Evolutionary conservation across 2,888 invertebrate species (phyloP).

Genomic region (Rutpela maculata): DNA sequence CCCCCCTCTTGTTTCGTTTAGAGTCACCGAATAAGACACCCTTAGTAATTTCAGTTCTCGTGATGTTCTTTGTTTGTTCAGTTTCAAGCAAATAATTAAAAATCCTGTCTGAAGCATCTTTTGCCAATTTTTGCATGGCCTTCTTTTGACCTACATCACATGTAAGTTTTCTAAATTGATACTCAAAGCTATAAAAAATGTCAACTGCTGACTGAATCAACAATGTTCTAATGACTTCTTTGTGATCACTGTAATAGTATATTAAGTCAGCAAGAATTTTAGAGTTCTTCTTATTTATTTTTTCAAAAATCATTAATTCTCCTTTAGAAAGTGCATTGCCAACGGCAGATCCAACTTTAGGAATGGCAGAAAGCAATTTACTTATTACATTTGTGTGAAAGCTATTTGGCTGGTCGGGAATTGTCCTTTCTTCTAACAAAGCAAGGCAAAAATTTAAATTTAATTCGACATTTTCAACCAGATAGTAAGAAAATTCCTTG

Average conservation of each 20-base stretch:
- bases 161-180: constrained; percentile 42
- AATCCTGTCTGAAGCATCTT: constrained; percentile 44
- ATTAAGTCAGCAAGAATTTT: constrained; percentile 49
- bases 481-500: constrained; percentile 50
- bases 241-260: constrained; percentile 53
- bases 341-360: constrained; percentile 45
- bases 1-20: constrained; percentile 40
- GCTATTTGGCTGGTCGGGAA: constrained; percentile 45
- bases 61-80: constrained; percentile 30
- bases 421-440: constrained; percentile 48
- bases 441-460: constrained; percentile 50
- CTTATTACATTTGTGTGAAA: constrained; percentile 42
- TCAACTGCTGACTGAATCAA: constrained; percentile 48
- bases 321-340: constrained; percentile 45
- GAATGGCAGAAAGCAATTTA: constrained; percentile 42
- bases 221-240: constrained; percentile 43
- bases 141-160: constrained; percentile 35
- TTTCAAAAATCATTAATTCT: constrained; percentile 46
- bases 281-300: constrained; percentile 54
- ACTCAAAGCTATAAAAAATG: constrained; percentile 50
- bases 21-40: constrained; percentile 51
- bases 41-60: constrained; percentile 49
- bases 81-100: constrained; percentile 43
- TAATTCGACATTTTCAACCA: constrained; percentile 49
- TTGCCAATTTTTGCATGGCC: constrained; percentile 48